Evolutionary conservation across 2,113 vertebrate species (phyloP), one percentile per base, ranked within the genome.

Genomic region (Pollimyrus isidori): DNA sequence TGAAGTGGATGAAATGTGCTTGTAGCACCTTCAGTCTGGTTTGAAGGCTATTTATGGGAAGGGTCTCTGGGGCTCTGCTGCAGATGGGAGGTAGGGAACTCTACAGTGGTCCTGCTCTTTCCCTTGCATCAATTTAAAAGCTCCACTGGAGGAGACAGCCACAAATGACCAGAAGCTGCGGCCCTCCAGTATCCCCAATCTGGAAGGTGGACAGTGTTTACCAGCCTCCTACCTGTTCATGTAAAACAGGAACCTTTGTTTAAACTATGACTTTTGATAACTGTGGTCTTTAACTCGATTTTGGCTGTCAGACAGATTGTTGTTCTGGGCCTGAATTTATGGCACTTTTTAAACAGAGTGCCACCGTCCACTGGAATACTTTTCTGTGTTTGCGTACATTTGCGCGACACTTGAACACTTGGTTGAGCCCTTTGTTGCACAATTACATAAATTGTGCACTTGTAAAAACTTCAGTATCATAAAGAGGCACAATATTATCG

Each of bases 221-320:
- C 96, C 94, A 89, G 91, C 96, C 95, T 95, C 94, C 88, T 94
- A 95, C 95, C 95, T 95, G 94, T 89, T 92, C 92, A 91, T 21
- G 49, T 91, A 90, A 89, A 93, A 95, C 92, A 93, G 91, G 92
- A 91, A 92, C n/a, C 93, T 96, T 96, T 96, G 95, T 96, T 90
- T 94, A 93, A 94, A 91, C 90, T 92, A 92, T 69, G 82, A 84
- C 4, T 19, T 35, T 80, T 42, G 35, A 15, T 80, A 42, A 39
- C 73, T 42, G n/a, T 80, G 73, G 4, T 42, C 73, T 42, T 73
- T 80, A 80, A 80, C 35, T 39, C 42, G 73, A 80, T 80, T 80
- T 80, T 7, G 35, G 2, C 73, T 39, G 30, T 80, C 73, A 42
- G 73, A 80, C 4, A 39, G 73, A 80, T 80, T 80, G 1, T 76